phyloP scores from a whole-genome alignment of 2,888 invertebrate genomes.

The Sylvicola fuscatus region DNA sequence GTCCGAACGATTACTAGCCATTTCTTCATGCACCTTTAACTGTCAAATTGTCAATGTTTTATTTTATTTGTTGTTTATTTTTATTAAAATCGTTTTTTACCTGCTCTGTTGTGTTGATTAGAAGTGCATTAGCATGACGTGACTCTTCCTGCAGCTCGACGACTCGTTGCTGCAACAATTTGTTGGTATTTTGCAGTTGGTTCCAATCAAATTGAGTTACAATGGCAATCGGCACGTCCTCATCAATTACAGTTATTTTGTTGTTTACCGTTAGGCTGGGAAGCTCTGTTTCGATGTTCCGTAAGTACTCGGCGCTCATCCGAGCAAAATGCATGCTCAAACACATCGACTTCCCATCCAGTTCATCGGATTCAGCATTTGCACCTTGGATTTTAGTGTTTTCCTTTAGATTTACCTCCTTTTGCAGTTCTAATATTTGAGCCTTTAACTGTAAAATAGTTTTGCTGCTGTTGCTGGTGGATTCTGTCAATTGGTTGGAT shows the following conservation, averaged over 20 bases:
- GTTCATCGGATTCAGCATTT: no score
- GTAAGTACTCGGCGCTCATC: no score
- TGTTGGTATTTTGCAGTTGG: conserved; percentile 11
- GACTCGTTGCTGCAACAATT: conserved; percentile 10
- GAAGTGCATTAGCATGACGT: conserved; percentile 4
- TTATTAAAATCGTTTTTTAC: conserved; percentile 6
- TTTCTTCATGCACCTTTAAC: conserved; percentile 20
- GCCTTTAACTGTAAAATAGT: no score
- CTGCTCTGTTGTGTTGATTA: conserved; percentile 10
- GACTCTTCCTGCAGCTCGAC: conserved; percentile 9
- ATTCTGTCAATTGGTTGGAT: no score
- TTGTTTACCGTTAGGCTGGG: conserved; percentile 2
- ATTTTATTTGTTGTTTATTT: no score
- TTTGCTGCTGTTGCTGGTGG: no score
- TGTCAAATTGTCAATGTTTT: conserved; percentile 4
- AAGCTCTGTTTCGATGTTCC: conserved; percentile 1
- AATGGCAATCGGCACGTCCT: conserved; percentile 18
- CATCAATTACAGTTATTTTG: conserved; percentile 14
- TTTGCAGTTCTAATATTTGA: no score
- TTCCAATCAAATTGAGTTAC: conserved; percentile 18
- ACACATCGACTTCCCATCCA: no score
- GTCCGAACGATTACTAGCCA: conserved; percentile 21
- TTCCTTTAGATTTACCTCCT: no score
- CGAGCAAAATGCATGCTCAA: no score
- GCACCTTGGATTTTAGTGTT: no score